A percentile compares a stretch with the other conserved stretches of the same genome.
Evolutionary conservation across 2,888 invertebrate genomes (phyloP).

Genomic region (Epirrhoe tristata): DNA sequence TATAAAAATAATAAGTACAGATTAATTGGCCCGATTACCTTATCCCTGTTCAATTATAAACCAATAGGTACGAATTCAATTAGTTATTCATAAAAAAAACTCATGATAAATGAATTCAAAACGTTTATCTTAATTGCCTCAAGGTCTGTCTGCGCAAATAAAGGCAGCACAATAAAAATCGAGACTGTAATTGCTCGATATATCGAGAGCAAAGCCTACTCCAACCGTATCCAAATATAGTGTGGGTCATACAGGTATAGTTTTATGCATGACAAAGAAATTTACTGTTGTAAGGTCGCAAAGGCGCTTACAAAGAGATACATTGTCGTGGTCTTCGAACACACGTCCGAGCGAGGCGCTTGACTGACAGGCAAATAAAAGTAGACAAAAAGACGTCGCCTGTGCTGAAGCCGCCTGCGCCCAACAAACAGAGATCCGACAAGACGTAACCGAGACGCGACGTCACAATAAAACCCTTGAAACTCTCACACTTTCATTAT

Average conservation of each 20-base stretch:
- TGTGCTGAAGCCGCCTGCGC: slow-evolving; percentile 43
- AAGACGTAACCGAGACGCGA: slow-evolving; percentile 5
- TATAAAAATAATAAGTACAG: slow-evolving; percentile 41
- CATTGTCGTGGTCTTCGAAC: slow-evolving; percentile 73
- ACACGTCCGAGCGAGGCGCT: slow-evolving; percentile 65
- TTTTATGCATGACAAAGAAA: slow-evolving; percentile 80
- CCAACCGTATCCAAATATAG: slow-evolving; percentile 47
- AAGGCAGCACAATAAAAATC: slow-evolving; percentile 49
- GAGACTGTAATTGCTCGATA: slow-evolving; percentile 55
- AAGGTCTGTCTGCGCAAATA: slow-evolving; percentile 43
- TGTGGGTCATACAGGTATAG: slow-evolving; percentile 64
- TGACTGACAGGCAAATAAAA: slow-evolving; percentile 83
- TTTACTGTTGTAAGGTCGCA: slow-evolving; percentile 74
- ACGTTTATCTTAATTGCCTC: slow-evolving; percentile 46
- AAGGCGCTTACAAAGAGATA: slow-evolving; percentile 72
- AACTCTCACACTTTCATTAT: slow-evolving; percentile 70
- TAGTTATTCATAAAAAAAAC: slow-evolving; percentile 43
- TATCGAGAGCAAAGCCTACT: slow-evolving; percentile 44
- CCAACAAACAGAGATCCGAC: slow-evolving; percentile 32
- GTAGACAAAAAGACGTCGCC: slow-evolving; percentile 66
- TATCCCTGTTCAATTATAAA: slow-evolving; percentile 41
- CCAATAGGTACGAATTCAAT: slow-evolving; percentile 41
- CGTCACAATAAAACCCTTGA: slow-evolving; percentile 34
- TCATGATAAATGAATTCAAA: slow-evolving; percentile 41
- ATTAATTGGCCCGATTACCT: slow-evolving; percentile 46